These are phyloP conservation scores for Balearica regulorum DNA, from an alignment of 2,797 vertebrate genomes.

Conservation along the genomic window DNA sequence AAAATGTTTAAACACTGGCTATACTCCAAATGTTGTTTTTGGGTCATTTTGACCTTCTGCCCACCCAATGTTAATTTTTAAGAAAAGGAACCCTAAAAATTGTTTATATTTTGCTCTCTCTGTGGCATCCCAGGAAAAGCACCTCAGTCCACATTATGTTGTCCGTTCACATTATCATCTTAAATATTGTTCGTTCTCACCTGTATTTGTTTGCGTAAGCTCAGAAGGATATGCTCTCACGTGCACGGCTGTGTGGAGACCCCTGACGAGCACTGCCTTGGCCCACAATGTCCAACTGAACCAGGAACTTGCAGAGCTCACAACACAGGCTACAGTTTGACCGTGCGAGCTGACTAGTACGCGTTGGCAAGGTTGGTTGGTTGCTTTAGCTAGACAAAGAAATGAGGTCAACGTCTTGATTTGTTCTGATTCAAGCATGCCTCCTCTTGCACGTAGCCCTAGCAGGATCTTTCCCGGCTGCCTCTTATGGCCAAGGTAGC, in stretches of 20 bases:
- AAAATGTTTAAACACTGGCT: background rate
- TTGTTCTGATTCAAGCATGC: background rate
- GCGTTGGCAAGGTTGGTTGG: accelerated
- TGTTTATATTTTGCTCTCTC: background rate
- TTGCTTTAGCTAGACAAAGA: background rate
- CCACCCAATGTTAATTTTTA: background rate
- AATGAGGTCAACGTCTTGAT: background rate
- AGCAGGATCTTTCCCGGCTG: background rate
- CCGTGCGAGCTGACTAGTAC: accelerated
- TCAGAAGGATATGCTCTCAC: no score
- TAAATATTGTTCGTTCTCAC: accelerated
- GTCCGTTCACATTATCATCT: background rate
- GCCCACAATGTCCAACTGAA: background rate
- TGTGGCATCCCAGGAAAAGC: background rate
- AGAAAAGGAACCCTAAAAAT: background rate
- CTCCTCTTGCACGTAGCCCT: background rate
- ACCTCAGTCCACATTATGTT: accelerated
- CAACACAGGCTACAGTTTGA: background rate
- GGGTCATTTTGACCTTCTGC: background rate
- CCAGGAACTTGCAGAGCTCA: no score
- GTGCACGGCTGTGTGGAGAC: accelerated
- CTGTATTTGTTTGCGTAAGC: accelerated
- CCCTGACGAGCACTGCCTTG: accelerated
- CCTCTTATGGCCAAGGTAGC: background rate
- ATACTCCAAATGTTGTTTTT: background rate